Base-by-base conservation (phyloP, 2,888 invertebrate species). In the Ariolimax columbianus region DNA sequence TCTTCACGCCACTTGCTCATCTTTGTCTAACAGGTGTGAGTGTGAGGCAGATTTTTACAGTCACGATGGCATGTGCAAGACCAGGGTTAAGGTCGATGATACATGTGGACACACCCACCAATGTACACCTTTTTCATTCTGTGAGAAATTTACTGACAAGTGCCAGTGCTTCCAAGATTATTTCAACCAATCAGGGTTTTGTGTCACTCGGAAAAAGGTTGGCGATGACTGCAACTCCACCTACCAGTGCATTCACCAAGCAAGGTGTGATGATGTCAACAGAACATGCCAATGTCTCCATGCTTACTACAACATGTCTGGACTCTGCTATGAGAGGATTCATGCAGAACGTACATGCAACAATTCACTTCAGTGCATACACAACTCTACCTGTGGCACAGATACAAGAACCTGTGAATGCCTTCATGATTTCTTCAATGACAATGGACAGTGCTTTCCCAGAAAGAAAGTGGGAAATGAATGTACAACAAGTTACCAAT, bases 101-200 rank as follows among this genome's bases (percentile, higher is more conserved):
- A 26, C 85, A 9, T 87, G 87, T 68, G 66, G 40, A 36, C 47
- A 70, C 1, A 82, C 85, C 0, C 43, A 80, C 9, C 85, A 87
- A 55, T 87, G 87, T 72, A 87, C 87, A n/a, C 33, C n/a, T 2
- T 77, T 79, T 72, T 80, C 87, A 26, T 63, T 75, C n/a, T 87
- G 87, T 51, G 72, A 43, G 23, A 83, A 66, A 51, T 66, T 55
- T 19, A 70, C 43, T 2, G 87, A 83, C 43, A 85, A 79, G 2
- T 87, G 87, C 77, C 40, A 51, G n/a, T 87, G 87, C 68, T 36
- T 55, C 40, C 68, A 73, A n/a, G 87, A 82, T 38, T 87, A 66
- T n/a, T 87, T 73, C 85, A 83, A 47, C 70, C 33, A 63, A 9
- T 55, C 43, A 33, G 87, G 85, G 14, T 23, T 47, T 19, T 87